phyloP scores from a whole-genome alignment of 1,140 invertebrate species.

The Rhagoletis zephyria region DNA sequence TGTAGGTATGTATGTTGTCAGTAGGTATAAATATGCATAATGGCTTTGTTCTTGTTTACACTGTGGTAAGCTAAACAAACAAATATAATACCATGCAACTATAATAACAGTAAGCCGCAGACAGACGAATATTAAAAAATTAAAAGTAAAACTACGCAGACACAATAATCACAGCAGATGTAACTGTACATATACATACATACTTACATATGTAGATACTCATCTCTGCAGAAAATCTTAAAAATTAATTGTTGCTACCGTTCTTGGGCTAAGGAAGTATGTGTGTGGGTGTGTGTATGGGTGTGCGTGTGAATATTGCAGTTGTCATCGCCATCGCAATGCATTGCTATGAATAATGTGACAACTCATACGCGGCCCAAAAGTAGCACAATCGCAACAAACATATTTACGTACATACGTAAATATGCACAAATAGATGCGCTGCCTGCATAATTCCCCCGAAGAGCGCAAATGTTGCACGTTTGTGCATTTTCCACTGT shows the following conservation, averaged over 20 bases:
- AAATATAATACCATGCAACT: neutral
- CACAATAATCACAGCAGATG: neutral
- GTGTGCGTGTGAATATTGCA: neutral
- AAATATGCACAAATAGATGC: neutral
- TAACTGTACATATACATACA: too few relatives aligned
- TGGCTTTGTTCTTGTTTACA: slow-evolving; percentile 14
- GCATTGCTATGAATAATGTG: neutral
- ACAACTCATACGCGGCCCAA: slow-evolving; percentile 16
- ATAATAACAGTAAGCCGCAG: slow-evolving; percentile 19
- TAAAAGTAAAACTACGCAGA: neutral
- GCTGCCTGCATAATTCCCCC: neutral
- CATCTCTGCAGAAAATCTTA: neutral
- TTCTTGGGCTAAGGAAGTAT: neutral
- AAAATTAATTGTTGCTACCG: neutral
- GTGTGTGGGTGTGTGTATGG: neutral
- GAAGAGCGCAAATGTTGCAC: neutral
- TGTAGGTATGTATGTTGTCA: neutral
- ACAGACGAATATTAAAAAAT: slow-evolving; percentile 4
- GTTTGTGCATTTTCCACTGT: slow-evolving; percentile 35
- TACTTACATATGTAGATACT: neutral
- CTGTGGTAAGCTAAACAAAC: slow-evolving; percentile 32
- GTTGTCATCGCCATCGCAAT: neutral
- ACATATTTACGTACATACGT: neutral
- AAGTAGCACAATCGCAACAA: slow-evolving; percentile 7
- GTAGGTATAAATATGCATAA: neutral